Evolutionary conservation across 2,113 vertebrate species (phyloP), one percentile per base, ranked within the genome.

Genomic region (Strigops habroptila): DNA sequence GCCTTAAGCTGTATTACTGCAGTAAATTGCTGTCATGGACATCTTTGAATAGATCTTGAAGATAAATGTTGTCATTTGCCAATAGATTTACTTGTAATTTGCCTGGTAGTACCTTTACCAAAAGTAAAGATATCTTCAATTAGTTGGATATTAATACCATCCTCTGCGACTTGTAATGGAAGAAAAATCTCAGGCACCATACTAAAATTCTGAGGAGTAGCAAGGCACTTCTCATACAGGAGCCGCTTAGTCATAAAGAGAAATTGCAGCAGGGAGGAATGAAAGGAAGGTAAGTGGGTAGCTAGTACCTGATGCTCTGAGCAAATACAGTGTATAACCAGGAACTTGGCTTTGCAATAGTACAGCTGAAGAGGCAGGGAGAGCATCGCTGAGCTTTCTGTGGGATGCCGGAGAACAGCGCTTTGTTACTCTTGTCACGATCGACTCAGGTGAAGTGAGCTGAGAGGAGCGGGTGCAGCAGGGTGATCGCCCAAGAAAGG

Each of bases 351-450:
- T 94, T 55, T 79, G 91, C 91, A 76, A 67, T 52, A 65, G 27
- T 44, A 69, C 78, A 93, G 76, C 82, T 67, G n/a, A 75, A 75
- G 41, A 69, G 52, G 55, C 21, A 69, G 81, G 57, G 62, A 81
- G 88, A 62, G 55, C 55, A 49, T 44, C 0, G 1, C 85, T 67
- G 85, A 91, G 71, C 71, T 95, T 83, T 89, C 78, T 60, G 46
- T 18, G 39, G 82, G 46, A 64, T 70, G 81, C 67, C 3, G 5
- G 57, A 78, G 62, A 43, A 25, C 44, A 59, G 79, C 0, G 2
- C 51, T 95, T 97, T 97, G 76, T 95, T 91, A 96, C 84, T 90
- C 95, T 92, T 77, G 91, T 97, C 96, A 97, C 95, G 88, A 82
- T 73, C 89, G 65, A 15, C 86, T 91, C 94, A 95, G 96, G 96